Conservation (phyloP, 2,797 vertebrate species). For the Sandelia bainsii region DNA sequence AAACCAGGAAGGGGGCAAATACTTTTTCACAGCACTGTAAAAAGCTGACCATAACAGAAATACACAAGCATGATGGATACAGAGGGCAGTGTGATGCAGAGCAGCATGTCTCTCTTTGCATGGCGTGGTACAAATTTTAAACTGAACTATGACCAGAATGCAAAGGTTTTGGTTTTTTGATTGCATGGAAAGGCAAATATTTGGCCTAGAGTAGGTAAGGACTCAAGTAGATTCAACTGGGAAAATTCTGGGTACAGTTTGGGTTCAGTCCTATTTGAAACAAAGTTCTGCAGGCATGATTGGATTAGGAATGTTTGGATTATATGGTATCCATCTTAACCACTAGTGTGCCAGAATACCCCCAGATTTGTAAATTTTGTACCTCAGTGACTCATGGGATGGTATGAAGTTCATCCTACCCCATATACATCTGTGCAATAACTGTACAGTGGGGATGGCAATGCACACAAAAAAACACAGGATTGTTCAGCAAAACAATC, state of each 20-base stretch:
- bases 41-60: conserved; percentile 19
- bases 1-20: too few relatives aligned
- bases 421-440: too few relatives aligned
- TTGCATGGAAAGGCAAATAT: neutral
- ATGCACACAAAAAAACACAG: too few relatives aligned
- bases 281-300: neutral
- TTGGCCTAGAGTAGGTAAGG: neutral
- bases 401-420: too few relatives aligned
- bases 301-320: neutral
- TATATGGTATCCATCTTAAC: neutral
- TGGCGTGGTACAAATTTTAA: neutral
- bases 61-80: conserved; percentile 20
- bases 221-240: neutral
- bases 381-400: neutral
- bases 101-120: neutral
- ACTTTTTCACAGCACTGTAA: conserved; percentile 4
- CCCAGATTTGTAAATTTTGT: neutral
- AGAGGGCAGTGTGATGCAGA: neutral
- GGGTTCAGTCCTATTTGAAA: neutral
- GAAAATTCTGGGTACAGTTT: neutral
- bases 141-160: neutral
- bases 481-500: too few relatives aligned
- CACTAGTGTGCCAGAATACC: neutral
- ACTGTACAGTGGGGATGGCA: too few relatives aligned
- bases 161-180: neutral